These are phyloP conservation scores for Wiebesia pumilae DNA, from an alignment of 1,140 invertebrate species.

Conservation along the genomic window DNA sequence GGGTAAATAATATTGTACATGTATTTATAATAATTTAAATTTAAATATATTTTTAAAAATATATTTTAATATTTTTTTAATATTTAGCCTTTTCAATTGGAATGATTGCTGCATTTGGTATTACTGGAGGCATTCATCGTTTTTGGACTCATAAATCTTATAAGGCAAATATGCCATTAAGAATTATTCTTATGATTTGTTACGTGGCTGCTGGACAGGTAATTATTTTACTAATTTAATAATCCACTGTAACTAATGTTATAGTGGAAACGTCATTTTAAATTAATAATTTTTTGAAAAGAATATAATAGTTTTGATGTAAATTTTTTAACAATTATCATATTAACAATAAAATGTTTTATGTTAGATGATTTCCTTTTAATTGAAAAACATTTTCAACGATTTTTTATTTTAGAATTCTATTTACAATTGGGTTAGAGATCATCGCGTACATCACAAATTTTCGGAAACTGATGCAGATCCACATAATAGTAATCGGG, in stretches of 20 bases:
- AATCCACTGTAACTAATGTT: too few relatives aligned
- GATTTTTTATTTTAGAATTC: slow-evolving; percentile 73
- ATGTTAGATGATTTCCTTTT: too few relatives aligned
- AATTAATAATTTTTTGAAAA: too few relatives aligned
- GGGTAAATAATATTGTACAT: slow-evolving; percentile 16
- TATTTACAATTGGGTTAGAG: slow-evolving; percentile 82
- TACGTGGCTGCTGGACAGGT: slow-evolving; percentile 86
- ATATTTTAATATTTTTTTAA: slow-evolving; percentile 4
- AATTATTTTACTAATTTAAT: slow-evolving; percentile 44
- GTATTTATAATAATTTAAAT: background rate
- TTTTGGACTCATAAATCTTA: slow-evolving; percentile 89
- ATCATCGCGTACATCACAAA: slow-evolving; percentile 94
- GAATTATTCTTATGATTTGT: slow-evolving; percentile 81
- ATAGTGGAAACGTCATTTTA: too few relatives aligned
- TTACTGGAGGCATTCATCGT: slow-evolving; percentile 89
- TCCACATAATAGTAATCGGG: slow-evolving; percentile 89
- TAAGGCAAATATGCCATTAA: slow-evolving; percentile 85
- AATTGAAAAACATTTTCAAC: too few relatives aligned
- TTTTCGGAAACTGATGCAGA: slow-evolving; percentile 92
- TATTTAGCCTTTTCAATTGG: slow-evolving; percentile 72
- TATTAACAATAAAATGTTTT: too few relatives aligned
- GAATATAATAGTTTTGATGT: too few relatives aligned
- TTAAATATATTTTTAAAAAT: background rate
- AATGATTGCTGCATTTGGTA: slow-evolving; percentile 78
- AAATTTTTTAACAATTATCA: too few relatives aligned